Conservation (phyloP, 2,113 vertebrate species). For the Oryzias woworae region DNA sequence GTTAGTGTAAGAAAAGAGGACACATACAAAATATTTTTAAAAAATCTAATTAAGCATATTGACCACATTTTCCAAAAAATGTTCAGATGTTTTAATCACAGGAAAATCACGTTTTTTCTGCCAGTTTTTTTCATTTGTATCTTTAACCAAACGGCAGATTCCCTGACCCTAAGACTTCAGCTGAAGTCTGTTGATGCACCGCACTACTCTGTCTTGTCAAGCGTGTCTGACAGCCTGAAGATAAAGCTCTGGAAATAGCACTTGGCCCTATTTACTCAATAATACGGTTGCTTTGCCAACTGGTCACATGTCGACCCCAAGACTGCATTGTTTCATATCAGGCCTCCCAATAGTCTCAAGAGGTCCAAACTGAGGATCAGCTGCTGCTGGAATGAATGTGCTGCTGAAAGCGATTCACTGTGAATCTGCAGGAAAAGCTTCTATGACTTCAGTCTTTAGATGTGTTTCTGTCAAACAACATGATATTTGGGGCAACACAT, state of each 20-base stretch:
- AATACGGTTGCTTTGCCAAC: slow-evolving; percentile 39
- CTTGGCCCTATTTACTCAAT: slow-evolving; percentile 46
- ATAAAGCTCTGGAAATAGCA: slow-evolving; percentile 56
- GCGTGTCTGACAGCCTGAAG: slow-evolving; percentile 36
- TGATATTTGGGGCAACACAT: no score
- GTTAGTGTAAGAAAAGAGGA: no score
- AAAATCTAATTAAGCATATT: no score
- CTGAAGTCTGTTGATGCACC: slow-evolving; percentile 21
- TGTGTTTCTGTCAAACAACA: no score
- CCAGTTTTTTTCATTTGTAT: slow-evolving; percentile 16
- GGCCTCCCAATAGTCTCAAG: slow-evolving; percentile 7
- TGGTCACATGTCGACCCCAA: slow-evolving; percentile 51
- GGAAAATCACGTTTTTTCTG: neutral
- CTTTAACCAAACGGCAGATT: slow-evolving; percentile 14
- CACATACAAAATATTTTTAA: no score
- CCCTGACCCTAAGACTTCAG: neutral
- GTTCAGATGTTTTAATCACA: no score
- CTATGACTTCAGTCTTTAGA: no score
- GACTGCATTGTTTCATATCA: slow-evolving; percentile 39
- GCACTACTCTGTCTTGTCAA: slow-evolving; percentile 25
- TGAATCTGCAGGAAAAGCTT: no score
- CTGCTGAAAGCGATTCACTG: no score
- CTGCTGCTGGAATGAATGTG: no score
- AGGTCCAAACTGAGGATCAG: neutral
- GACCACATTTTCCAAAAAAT: no score